These are phyloP conservation scores for Microcebus jonahi DNA, from an alignment of 2,113 vertebrate genomes.

Conservation along the genomic window DNA sequence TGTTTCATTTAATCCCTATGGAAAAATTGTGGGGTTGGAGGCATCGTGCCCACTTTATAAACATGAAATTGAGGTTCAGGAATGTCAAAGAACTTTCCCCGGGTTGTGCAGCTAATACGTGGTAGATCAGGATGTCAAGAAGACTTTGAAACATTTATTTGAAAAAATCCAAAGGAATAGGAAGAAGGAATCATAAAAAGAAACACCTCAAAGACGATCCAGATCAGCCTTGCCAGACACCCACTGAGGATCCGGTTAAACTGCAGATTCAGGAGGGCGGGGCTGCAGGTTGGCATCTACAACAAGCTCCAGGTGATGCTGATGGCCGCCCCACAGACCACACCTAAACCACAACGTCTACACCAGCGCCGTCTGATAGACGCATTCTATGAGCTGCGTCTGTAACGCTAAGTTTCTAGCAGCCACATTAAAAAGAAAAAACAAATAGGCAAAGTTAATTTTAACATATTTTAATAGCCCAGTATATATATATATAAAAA, in stretches of 20 bases:
- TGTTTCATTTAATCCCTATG: background rate
- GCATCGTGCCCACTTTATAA: background rate
- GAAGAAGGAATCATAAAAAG: background rate
- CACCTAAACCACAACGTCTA: background rate
- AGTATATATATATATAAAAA: background rate
- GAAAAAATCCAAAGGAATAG: background rate
- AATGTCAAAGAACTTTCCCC: background rate
- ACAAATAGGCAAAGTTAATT: background rate
- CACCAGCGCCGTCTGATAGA: background rate
- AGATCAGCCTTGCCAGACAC: background rate
- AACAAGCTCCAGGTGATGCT: too few relatives aligned
- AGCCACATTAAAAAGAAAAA: background rate
- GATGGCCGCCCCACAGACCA: background rate
- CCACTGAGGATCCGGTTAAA: background rate
- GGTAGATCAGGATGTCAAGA: background rate
- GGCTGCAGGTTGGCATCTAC: background rate
- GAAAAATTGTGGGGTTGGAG: background rate
- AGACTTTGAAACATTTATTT: background rate
- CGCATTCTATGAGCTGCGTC: background rate
- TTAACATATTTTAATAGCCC: background rate
- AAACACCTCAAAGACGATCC: background rate
- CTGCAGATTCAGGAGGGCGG: background rate
- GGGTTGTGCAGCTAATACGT: background rate
- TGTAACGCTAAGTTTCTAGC: too few relatives aligned
- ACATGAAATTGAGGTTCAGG: background rate